Percentiles rank a stretch among this genome's conserved stretches.
Evolutionary conservation across 2,113 vertebrate species (phyloP).

Genomic region (Sminthopsis crassicaudata): DNA sequence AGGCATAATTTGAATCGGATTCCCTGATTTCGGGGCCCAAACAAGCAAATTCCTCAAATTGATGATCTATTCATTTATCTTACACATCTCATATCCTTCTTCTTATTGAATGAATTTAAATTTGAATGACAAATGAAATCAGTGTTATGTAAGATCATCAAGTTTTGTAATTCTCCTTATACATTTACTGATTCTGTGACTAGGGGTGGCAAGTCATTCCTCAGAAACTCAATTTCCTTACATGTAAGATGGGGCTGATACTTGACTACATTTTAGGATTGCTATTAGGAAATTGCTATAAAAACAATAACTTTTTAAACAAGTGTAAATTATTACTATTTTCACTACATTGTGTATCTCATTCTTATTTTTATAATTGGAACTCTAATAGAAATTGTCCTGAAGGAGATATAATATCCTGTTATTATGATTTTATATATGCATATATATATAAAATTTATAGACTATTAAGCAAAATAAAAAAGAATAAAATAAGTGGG

Average conservation of each 20-base stretch:
- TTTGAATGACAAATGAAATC: slow-evolving; percentile 1
- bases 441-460: background rate
- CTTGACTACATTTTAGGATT: background rate
- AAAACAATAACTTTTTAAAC: background rate
- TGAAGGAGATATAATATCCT: background rate
- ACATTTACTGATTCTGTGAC: background rate
- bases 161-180: background rate
- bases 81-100: background rate
- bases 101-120: slow-evolving; percentile 7
- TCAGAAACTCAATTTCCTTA: background rate
- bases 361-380: background rate
- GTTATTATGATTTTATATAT: background rate
- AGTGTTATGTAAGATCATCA: background rate
- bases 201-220: background rate
- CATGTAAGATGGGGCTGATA: background rate
- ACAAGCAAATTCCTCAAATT: slow-evolving; percentile 19
- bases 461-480: background rate
- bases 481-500: background rate
- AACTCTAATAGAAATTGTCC: background rate
- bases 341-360: background rate
- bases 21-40: background rate
- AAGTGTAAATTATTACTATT: background rate
- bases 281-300: background rate
- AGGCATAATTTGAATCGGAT: background rate
- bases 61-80: background rate